A percentile compares a stretch with the other conserved stretches of the same genome.
Evolutionary conservation across 1,140 invertebrate genomes (phyloP).

Genomic region (Drosophila sechellia): DNA sequence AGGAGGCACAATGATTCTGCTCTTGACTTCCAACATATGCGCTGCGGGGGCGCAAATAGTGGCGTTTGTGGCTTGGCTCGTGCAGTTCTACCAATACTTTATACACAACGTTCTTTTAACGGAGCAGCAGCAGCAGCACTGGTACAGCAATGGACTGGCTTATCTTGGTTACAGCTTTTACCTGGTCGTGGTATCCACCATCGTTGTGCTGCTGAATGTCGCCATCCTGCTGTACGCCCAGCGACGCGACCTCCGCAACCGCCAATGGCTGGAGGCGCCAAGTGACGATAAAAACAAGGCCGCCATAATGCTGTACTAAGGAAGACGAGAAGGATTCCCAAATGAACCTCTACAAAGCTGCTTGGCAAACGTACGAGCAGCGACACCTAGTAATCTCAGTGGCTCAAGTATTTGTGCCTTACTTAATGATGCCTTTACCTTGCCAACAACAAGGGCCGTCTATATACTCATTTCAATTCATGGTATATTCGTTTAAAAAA

Average conservation of each 20-base stretch:
- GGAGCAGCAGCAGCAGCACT: constrained; percentile 69
- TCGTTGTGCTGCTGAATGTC: constrained; percentile 77
- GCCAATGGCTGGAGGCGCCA: constrained; percentile 61
- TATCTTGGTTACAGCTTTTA: constrained; percentile 83
- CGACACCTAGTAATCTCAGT: constrained; percentile 60
- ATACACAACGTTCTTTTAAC: constrained; percentile 73
- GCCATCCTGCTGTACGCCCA: constrained; percentile 68
- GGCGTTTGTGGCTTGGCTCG: constrained; percentile 79
- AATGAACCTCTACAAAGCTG: constrained; percentile 57
- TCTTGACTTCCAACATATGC: constrained; percentile 73
- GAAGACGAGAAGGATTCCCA: constrained; percentile 11
- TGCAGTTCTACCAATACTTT: constrained; percentile 81
- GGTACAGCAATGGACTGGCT: constrained; percentile 77
- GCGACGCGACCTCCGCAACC: constrained; percentile 59
- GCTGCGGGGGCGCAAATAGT: constrained; percentile 74
- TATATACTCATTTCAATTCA: constrained; percentile 5
- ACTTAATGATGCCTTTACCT: constrained; percentile 60
- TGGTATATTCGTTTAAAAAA: constrained; percentile 1
- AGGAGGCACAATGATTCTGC: constrained; percentile 73
- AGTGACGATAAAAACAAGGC: constrained; percentile 75
- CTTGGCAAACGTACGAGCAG: constrained; percentile 29
- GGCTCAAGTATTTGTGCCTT: constrained; percentile 64
- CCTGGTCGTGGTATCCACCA: constrained; percentile 71
- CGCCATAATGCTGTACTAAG: constrained; percentile 82
- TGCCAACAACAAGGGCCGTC: constrained; percentile 50